phyloP scores from a whole-genome alignment of 2,113 vertebrate species.

The Paramisgurnus dabryanus region DNA sequence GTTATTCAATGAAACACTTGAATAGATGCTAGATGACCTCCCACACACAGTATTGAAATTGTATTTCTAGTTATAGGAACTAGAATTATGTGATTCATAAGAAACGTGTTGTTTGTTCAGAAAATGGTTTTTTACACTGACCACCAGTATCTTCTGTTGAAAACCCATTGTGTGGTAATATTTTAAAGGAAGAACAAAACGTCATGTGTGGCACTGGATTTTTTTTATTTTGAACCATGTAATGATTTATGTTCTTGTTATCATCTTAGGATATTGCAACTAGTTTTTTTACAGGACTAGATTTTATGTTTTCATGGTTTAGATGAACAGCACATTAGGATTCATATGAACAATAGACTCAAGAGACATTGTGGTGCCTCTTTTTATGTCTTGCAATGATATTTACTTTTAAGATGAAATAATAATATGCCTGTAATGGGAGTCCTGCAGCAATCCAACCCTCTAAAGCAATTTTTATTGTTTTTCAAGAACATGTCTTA shows the following conservation, averaged over 20 bases:
- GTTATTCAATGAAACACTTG: no score
- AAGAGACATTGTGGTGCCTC: slow-evolving; percentile 34
- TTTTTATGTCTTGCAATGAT: slow-evolving; percentile 39
- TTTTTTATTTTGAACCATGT: slow-evolving; percentile 24
- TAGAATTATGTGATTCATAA: neutral
- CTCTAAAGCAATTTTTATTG: neutral
- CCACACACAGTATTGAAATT: slow-evolving; percentile 23
- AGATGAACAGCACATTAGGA: slow-evolving; percentile 38
- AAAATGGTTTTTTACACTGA: neutral
- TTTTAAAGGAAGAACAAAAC: slow-evolving; percentile 16
- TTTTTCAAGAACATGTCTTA: neutral
- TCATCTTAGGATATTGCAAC: slow-evolving; percentile 7
- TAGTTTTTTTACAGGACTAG: neutral
- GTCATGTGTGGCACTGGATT: slow-evolving; percentile 42
- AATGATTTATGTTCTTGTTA: slow-evolving; percentile 1
- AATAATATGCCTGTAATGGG: neutral
- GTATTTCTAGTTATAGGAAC: neutral
- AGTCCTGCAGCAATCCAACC: neutral
- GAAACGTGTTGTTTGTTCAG: neutral
- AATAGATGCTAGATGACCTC: neutral
- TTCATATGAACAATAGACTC: slow-evolving; percentile 23
- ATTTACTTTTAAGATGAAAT: slow-evolving; percentile 41
- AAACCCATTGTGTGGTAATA: slow-evolving; percentile 12
- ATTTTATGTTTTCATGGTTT: neutral
- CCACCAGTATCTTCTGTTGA: neutral